phyloP scores from a whole-genome alignment of 2,888 invertebrate species.

The Oscheius sp. region DNA sequence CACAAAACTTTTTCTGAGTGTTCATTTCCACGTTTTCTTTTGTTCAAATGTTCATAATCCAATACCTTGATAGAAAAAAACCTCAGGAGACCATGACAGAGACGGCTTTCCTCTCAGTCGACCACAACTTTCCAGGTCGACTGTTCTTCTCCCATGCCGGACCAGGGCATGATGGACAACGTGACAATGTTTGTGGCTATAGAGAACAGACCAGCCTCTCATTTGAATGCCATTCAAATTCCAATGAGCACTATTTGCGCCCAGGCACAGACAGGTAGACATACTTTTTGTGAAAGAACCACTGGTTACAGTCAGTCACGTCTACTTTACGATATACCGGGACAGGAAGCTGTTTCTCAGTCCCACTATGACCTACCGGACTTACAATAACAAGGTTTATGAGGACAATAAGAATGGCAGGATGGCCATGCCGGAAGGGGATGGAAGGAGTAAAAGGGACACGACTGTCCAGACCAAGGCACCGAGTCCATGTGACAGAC shows the following conservation, averaged over 20 bases:
- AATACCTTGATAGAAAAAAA: no score
- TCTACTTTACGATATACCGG: constrained; percentile 51
- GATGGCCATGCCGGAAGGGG: not conserved
- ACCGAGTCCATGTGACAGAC: constrained; percentile 36
- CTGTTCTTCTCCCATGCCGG: not conserved
- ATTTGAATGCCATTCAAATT: constrained; percentile 17
- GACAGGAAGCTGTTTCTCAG: constrained; percentile 51
- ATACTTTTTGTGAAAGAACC: not conserved
- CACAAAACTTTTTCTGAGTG: no score
- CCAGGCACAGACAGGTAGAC: not conserved
- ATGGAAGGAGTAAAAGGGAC: constrained; percentile 14
- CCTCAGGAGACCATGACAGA: no score
- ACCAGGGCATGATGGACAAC: constrained; percentile 45
- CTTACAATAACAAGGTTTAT: constrained; percentile 28
- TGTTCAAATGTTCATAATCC: no score
- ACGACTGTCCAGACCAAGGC: not conserved
- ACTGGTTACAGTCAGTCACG: constrained; percentile 41
- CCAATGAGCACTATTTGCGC: constrained; percentile 10
- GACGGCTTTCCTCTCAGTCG: no score
- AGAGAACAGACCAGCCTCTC: not conserved
- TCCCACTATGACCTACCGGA: constrained; percentile 36
- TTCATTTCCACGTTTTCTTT: no score
- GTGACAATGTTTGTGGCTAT: constrained; percentile 30
- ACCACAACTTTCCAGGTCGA: not conserved
- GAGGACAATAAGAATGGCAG: constrained; percentile 18